Conservation (phyloP, 2,797 vertebrate genomes). For the Anas georgica region DNA sequence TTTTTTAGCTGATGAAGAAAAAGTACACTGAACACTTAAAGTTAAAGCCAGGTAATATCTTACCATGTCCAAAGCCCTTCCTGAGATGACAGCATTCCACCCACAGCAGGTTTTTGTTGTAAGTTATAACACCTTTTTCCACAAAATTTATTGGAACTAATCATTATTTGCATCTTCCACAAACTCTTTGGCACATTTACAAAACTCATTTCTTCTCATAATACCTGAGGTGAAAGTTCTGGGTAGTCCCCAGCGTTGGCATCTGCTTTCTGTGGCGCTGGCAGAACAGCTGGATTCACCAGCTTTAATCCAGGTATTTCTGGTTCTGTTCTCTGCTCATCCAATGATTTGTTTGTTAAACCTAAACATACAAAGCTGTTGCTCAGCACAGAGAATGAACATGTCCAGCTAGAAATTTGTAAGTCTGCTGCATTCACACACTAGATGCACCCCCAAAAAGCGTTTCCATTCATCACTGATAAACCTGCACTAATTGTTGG, state of each 20-base stretch:
- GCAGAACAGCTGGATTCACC: slow-evolving; percentile 74
- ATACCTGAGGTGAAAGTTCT: slow-evolving; percentile 80
- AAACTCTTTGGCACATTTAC: not conserved
- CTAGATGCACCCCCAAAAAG: not conserved
- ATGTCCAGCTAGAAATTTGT: not conserved
- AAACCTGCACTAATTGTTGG: not conserved
- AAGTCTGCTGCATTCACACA: not conserved
- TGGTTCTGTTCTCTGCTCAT: slow-evolving; percentile 57
- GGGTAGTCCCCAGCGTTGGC: slow-evolving; percentile 30
- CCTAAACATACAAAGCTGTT: slow-evolving; percentile 60
- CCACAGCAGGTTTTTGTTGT: not conserved
- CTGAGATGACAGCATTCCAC: not conserved
- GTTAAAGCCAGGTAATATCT: not conserved
- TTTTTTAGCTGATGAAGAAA: not conserved
- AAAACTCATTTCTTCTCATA: not conserved
- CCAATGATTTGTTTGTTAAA: slow-evolving; percentile 29
- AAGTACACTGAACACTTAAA: not conserved
- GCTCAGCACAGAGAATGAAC: not conserved
- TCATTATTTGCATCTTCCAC: not conserved
- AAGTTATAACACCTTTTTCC: not conserved
- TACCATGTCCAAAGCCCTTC: not conserved
- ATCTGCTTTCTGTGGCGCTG: slow-evolving; percentile 75
- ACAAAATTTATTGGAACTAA: not conserved
- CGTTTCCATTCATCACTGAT: not conserved
- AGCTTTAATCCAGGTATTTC: slow-evolving; percentile 73